phyloP scores from a whole-genome alignment of 1,140 invertebrate genomes.

The Bombus sylvicola region DNA sequence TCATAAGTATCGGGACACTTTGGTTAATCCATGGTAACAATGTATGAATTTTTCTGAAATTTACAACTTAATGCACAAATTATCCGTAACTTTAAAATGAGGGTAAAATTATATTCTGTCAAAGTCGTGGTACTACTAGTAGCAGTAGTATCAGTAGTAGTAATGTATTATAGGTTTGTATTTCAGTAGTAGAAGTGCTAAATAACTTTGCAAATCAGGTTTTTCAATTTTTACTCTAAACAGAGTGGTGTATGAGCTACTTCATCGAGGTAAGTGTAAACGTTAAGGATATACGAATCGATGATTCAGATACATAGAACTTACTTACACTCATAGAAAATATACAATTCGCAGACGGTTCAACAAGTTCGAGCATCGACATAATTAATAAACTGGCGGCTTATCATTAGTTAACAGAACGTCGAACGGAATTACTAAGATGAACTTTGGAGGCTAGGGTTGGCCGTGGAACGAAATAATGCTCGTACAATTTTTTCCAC shows the following conservation, averaged over 20 bases:
- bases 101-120: background rate
- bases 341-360: background rate
- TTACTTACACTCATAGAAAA: background rate
- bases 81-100: background rate
- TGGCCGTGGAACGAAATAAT: background rate
- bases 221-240: background rate
- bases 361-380: background rate
- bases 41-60: background rate
- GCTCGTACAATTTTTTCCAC: background rate
- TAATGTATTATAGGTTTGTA: background rate
- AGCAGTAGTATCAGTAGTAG: too few relatives aligned
- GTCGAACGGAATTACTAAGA: slow-evolving; percentile 3
- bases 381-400: slow-evolving; percentile 16
- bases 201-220: background rate
- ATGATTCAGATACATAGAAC: background rate
- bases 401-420: background rate
- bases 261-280: background rate
- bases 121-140: background rate
- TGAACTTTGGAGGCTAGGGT: background rate
- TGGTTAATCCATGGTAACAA: background rate
- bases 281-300: too few relatives aligned
- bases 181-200: too few relatives aligned
- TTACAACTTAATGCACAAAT: background rate
- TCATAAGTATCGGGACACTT: background rate
- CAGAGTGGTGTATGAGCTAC: background rate